A percentile compares a stretch with the other conserved stretches of the same genome.
Evolutionary conservation across 1,140 invertebrate genomes (phyloP).

Genomic region (Wasmannia auropunctata): DNA sequence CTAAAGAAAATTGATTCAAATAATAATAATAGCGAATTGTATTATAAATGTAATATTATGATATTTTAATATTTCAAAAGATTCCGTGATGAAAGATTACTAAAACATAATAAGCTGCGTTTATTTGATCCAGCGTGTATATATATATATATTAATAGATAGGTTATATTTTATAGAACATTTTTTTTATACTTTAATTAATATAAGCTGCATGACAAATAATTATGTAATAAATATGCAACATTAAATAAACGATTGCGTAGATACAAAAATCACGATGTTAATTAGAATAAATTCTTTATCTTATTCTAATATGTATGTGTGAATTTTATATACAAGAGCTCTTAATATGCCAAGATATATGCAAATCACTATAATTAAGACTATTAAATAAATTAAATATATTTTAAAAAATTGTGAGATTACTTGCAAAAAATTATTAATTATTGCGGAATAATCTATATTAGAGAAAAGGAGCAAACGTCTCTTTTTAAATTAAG

Average conservation of each 20-base stretch:
- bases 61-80: neutral
- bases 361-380: no score
- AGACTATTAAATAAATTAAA: neutral
- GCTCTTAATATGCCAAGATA: neutral
- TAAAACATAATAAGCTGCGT: neutral
- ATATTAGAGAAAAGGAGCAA: neutral
- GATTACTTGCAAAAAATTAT: neutral
- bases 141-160: no score
- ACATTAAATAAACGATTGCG: neutral
- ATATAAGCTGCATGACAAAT: no score
- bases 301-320: neutral
- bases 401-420: neutral
- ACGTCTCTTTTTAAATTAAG: neutral
- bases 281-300: neutral
- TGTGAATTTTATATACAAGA: neutral
- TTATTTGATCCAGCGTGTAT: neutral
- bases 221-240: neutral
- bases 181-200: no score
- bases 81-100: neutral
- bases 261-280: neutral
- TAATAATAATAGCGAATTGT: neutral
- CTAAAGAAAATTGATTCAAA: neutral
- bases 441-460: neutral
- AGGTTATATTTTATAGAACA: no score
- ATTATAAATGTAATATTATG: neutral